A percentile compares a stretch with the other conserved stretches of the same genome.
Evolutionary conservation across 1,140 invertebrate species (phyloP).

Genomic region (Drosophila tropicalis): DNA sequence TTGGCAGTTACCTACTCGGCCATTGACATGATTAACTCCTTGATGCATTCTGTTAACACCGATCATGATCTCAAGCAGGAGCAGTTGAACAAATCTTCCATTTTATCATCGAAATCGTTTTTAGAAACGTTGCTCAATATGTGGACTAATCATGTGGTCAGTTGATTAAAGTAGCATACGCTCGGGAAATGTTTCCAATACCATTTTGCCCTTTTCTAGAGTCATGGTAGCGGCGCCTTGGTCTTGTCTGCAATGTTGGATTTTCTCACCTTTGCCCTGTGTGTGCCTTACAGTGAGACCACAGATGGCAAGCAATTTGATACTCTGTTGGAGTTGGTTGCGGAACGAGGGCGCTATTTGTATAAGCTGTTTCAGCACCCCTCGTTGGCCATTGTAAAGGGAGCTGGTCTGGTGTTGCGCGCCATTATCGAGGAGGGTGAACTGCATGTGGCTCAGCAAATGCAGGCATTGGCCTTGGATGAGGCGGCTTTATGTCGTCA

Average conservation of each 20-base stretch:
- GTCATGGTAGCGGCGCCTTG: constrained; percentile 90
- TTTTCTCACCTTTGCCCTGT: constrained; percentile 99
- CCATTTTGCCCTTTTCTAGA: constrained; percentile 84
- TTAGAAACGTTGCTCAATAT: constrained; percentile 96
- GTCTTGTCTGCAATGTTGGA: constrained; percentile 98
- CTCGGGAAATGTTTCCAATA: not conserved
- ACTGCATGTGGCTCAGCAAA: constrained; percentile 93
- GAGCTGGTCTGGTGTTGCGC: constrained; percentile 97
- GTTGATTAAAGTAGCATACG: constrained; percentile 61
- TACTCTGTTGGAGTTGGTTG: constrained; percentile 96
- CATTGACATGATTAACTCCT: constrained; percentile 97
- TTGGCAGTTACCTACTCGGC: constrained; percentile 97
- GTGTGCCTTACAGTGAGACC: constrained; percentile 99
- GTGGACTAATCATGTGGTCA: constrained; percentile 97
- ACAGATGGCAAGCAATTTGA: constrained; percentile 99
- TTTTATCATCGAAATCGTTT: constrained; percentile 96
- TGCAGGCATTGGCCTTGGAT: constrained; percentile 97
- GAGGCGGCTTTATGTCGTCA: constrained; percentile 98
- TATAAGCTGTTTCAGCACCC: constrained; percentile 99
- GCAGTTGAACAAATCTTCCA: constrained; percentile 98
- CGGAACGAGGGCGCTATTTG: constrained; percentile 93
- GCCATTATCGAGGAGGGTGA: constrained; percentile 99
- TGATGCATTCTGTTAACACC: constrained; percentile 99
- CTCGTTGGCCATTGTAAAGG: constrained; percentile 98
- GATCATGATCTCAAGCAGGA: constrained; percentile 98